A percentile compares a stretch with the other conserved stretches of the same genome.
phyloP scores from a whole-genome alignment of 2,888 invertebrate species.

The Dermolepida albohirtum region DNA sequence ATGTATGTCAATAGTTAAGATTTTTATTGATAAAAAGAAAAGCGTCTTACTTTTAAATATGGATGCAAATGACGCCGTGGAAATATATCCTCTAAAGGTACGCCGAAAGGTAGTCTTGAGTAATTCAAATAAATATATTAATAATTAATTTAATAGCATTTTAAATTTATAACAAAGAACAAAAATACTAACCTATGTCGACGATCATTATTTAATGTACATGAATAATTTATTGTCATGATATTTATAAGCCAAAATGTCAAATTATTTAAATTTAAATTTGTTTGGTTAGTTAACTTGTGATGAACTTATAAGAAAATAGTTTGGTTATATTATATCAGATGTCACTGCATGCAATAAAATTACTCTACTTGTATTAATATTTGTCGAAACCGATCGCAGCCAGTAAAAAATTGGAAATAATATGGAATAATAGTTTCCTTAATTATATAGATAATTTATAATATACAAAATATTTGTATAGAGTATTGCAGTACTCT shows the following conservation, averaged over 20 bases:
- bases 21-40: not conserved
- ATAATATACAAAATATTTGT: no score
- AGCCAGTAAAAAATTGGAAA: no score
- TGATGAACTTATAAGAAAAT: no score
- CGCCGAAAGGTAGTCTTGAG: slow-evolving; percentile 42
- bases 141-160: not conserved
- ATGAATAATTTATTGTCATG: slow-evolving; percentile 37
- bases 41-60: slow-evolving; percentile 37
- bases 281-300: no score
- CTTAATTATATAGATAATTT: no score
- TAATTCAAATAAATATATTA: not conserved
- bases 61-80: slow-evolving; percentile 40
- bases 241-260: slow-evolving; percentile 11
- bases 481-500: no score
- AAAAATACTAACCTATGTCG: slow-evolving; percentile 33
- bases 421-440: no score
- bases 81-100: slow-evolving; percentile 43
- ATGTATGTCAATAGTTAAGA: slow-evolving; percentile 4
- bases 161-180: slow-evolving; percentile 1
- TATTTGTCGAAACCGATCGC: no score
- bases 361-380: no score
- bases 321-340: no score
- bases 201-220: slow-evolving; percentile 16
- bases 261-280: slow-evolving; percentile 3
- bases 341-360: no score